A percentile compares a stretch with the other conserved stretches of the same genome.
These are phyloP conservation scores for Bufo gargarizans DNA, from an alignment of 2,113 vertebrate genomes.

Conservation along the genomic window DNA sequence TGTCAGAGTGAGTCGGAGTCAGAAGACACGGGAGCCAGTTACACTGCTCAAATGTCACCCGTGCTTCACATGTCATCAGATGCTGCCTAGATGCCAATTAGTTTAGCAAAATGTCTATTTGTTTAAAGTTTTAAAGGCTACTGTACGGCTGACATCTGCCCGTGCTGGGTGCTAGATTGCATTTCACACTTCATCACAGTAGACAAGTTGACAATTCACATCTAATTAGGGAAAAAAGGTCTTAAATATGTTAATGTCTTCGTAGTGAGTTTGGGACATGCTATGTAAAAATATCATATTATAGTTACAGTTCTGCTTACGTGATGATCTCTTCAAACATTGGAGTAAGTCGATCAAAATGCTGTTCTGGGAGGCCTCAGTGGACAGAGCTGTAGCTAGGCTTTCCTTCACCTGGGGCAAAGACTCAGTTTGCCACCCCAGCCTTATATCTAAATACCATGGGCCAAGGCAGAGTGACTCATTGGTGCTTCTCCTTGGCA, in stretches of 20 bases:
- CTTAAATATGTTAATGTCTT: constrained; percentile 46
- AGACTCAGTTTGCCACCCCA: neutral
- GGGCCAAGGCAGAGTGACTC: neutral
- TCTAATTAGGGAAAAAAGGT: constrained; percentile 49
- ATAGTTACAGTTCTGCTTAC: neutral
- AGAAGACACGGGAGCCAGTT: constrained; percentile 11
- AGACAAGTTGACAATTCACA: constrained; percentile 53
- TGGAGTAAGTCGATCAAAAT: neutral
- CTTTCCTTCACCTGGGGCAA: neutral
- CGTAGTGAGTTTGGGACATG: constrained; percentile 5
- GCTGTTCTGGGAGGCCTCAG: neutral
- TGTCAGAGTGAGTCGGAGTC: constrained; percentile 48
- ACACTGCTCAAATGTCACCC: constrained; percentile 52
- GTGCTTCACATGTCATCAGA: constrained; percentile 50
- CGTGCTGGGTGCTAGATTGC: constrained; percentile 22
- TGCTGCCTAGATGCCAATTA: constrained; percentile 55
- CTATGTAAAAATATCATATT: constrained; percentile 9
- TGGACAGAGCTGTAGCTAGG: neutral
- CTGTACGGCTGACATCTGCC: constrained; percentile 52
- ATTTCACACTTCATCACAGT: constrained; percentile 51
- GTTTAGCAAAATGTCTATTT: constrained; percentile 58
- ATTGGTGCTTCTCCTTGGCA: too few relatives aligned
- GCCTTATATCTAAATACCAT: neutral
- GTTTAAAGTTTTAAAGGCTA: constrained; percentile 57
- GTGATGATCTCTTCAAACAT: neutral